These are phyloP conservation scores for Antheraea assamensis DNA, from an alignment of 2,888 invertebrate genomes.

Conservation along the genomic window DNA sequence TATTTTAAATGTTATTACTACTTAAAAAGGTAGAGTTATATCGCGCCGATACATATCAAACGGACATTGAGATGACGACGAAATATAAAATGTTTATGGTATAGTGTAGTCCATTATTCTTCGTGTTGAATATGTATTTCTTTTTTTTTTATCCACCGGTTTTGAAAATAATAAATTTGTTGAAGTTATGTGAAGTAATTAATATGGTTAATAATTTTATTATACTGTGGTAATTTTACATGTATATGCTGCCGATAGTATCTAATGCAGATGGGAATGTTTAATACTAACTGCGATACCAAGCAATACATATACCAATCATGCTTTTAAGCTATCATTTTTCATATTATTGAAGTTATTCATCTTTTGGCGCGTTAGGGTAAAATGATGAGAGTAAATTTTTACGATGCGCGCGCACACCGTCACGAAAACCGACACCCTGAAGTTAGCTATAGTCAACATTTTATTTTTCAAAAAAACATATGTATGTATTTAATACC, in stretches of 20 bases:
- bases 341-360: too few species aligned
- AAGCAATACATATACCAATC: background rate
- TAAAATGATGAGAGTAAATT: too few species aligned
- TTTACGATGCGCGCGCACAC: too few species aligned
- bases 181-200: conserved; percentile 15
- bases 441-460: too few species aligned
- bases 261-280: background rate
- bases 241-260: conserved; percentile 5
- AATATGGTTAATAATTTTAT: conserved; percentile 12
- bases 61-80: conserved; percentile 57
- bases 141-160: conserved; percentile 12
- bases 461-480: too few species aligned
- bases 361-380: too few species aligned
- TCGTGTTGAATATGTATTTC: conserved; percentile 1
- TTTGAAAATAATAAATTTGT: conserved; percentile 18
- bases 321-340: background rate
- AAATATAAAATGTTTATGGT: conserved; percentile 55
- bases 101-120: conserved; percentile 40
- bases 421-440: too few species aligned
- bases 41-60: conserved; percentile 68
- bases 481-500: too few species aligned
- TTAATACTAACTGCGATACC: background rate
- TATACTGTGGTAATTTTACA: background rate
- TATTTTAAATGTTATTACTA: conserved; percentile 68
- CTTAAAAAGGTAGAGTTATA: conserved; percentile 69